Conservation (phyloP, 2,113 vertebrate genomes). For the Periophthalmodon schlosseri region DNA sequence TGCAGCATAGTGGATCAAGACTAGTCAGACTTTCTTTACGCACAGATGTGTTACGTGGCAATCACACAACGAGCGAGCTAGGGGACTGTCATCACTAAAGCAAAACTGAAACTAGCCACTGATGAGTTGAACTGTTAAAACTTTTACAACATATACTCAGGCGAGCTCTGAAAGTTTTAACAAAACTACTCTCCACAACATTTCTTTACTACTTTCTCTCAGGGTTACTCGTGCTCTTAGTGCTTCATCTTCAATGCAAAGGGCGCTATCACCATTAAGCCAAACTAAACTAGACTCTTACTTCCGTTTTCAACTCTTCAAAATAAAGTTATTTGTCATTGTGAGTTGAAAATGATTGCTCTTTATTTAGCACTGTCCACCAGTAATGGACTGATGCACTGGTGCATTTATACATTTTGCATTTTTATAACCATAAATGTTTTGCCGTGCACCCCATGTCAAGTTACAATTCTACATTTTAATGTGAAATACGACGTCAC, state of each 20-base stretch:
- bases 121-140: too few species aligned
- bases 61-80: conserved; percentile 62
- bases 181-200: fast-evolving
- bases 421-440: too few species aligned
- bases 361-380: background rate
- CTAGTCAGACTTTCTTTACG: conserved; percentile 47
- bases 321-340: conserved; percentile 24
- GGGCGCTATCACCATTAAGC: conserved; percentile 24
- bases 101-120: conserved; percentile 37
- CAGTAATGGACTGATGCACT: background rate
- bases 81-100: conserved; percentile 62
- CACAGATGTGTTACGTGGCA: conserved; percentile 83
- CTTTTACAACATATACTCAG: background rate
- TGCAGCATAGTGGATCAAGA: conserved; percentile 33
- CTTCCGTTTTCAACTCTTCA: conserved; percentile 48
- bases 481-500: background rate
- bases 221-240: background rate
- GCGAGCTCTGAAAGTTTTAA: fast-evolving
- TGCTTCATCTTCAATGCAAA: conserved; percentile 28
- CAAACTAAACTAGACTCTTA: background rate
- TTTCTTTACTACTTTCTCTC: background rate
- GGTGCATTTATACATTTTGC: background rate
- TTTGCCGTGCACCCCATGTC: too few species aligned
- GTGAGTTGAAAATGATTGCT: background rate
- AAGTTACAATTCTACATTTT: background rate